These are phyloP conservation scores for Nothobranchius furzeri DNA, from an alignment of 2,113 vertebrate genomes.

Conservation along the genomic window DNA sequence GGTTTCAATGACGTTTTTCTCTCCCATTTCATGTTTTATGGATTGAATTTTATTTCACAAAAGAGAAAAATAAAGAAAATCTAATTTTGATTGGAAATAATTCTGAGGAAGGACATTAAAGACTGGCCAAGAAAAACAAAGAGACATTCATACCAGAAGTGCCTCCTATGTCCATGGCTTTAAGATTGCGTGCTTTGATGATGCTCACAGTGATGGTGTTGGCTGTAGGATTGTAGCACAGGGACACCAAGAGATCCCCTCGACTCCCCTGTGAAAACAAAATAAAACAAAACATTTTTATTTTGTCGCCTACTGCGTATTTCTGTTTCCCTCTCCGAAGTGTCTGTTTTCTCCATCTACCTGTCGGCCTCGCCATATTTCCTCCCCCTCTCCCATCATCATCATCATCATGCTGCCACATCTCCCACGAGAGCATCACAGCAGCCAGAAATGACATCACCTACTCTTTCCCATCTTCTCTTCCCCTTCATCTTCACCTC, in stretches of 20 bases:
- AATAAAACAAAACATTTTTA: not conserved
- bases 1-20: conserved; percentile 55
- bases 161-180: conserved; percentile 99
- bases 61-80: not conserved
- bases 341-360: conserved; percentile 48
- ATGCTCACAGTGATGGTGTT: conserved; percentile 99
- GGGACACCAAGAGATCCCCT: conserved; percentile 94
- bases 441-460: conserved; percentile 74
- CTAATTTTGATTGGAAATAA: conserved; percentile 1
- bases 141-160: conserved; percentile 86
- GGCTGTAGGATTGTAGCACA: conserved; percentile 98
- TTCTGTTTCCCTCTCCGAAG: conserved; percentile 25
- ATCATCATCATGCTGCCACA: conserved; percentile 40
- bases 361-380: conserved; percentile 60
- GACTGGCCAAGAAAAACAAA: conserved; percentile 24
- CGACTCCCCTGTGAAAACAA: conserved; percentile 87
- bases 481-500: conserved; percentile 3
- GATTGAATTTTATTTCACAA: conserved; percentile 5
- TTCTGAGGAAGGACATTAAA: conserved; percentile 4
- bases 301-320: conserved; percentile 3
- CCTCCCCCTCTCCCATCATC: conserved; percentile 47
- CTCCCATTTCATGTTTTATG: not conserved
- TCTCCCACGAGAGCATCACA: conserved; percentile 56
- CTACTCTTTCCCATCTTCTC: conserved; percentile 19
- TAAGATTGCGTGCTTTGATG: conserved; percentile 98